Percentiles rank a stretch among this genome's conserved stretches.
Conservation (phyloP, 1,140 invertebrate species). For the Trichogramma pretiosum region DNA sequence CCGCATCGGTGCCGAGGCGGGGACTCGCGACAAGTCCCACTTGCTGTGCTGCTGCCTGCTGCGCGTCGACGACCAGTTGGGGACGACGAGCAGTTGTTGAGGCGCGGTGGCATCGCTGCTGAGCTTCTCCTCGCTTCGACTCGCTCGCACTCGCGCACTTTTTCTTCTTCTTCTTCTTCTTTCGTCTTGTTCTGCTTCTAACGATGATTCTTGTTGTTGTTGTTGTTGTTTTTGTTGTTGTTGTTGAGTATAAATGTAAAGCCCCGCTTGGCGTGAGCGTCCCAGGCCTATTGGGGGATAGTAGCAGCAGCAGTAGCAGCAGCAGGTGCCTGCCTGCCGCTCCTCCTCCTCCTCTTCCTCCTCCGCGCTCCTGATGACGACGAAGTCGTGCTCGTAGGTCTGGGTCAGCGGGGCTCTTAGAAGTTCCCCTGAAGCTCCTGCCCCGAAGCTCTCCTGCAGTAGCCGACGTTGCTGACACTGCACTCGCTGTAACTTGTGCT, state of each 20-base stretch:
- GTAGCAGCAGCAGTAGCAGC: conserved; percentile 15
- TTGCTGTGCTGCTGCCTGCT: not conserved
- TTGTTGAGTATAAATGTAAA: no score
- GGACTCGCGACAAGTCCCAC: not conserved
- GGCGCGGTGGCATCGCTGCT: not conserved
- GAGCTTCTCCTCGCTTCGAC: not conserved
- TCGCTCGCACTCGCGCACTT: no score
- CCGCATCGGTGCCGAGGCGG: conserved; percentile 6
- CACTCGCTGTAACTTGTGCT: no score
- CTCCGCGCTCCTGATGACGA: no score
- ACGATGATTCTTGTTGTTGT: no score
- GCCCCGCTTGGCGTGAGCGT: conserved; percentile 19
- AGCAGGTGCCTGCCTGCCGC: conserved; percentile 3
- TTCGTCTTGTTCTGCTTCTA: no score
- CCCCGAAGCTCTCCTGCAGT: not conserved
- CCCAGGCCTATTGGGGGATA: no score
- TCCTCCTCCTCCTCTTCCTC: no score
- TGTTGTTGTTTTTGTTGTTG: no score
- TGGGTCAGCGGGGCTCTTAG: conserved; percentile 32
- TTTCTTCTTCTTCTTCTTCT: no score
- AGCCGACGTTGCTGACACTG: not conserved
- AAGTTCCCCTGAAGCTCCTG: conserved; percentile 28
- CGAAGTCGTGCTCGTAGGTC: no score
- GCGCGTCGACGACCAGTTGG: not conserved
- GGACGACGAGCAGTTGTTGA: not conserved